Evolutionary conservation across 2,797 vertebrate genomes (phyloP).

Genomic region (Salarias fasciatus): DNA sequence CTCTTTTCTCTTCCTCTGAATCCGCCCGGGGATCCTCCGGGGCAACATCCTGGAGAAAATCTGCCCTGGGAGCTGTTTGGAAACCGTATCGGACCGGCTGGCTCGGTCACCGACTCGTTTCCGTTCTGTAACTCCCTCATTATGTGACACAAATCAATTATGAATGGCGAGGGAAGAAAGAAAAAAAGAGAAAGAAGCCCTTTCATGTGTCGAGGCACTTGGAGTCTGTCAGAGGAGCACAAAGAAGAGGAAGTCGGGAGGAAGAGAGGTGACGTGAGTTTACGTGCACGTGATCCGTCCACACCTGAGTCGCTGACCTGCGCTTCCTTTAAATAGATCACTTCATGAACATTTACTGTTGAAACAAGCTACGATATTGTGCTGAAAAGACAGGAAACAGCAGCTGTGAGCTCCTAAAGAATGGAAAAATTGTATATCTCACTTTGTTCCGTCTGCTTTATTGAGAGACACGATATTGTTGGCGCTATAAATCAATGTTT

Average conservation of each 20-base stretch:
- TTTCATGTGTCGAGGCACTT: slow-evolving; percentile 67
- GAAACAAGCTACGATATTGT: no score
- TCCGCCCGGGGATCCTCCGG: slow-evolving; percentile 19
- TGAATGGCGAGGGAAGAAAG: slow-evolving; percentile 52
- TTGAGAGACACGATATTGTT: no score
- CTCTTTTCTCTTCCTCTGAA: slow-evolving; percentile 19
- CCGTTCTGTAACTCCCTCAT: slow-evolving; percentile 55
- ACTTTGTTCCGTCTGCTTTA: no score
- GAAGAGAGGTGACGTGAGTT: background rate
- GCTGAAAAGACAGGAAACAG: no score
- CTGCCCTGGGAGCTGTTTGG: slow-evolving; percentile 54
- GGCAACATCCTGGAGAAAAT: slow-evolving; percentile 44
- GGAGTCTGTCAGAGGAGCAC: slow-evolving; percentile 30
- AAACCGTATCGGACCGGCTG: slow-evolving; percentile 49
- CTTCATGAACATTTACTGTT: no score
- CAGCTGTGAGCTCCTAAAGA: no score
- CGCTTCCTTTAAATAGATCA: no score
- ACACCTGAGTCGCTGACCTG: no score
- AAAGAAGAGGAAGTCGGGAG: slow-evolving; percentile 26
- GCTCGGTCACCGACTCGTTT: slow-evolving; percentile 48
- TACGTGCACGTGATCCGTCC: background rate
- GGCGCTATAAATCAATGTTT: no score
- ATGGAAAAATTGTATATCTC: no score
- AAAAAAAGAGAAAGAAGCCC: slow-evolving; percentile 24
- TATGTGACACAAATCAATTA: slow-evolving; percentile 79